A percentile compares a stretch with the other conserved stretches of the same genome.
phyloP scores from a whole-genome alignment of 2,888 invertebrate species.

The Cerceris ruficornis region DNA sequence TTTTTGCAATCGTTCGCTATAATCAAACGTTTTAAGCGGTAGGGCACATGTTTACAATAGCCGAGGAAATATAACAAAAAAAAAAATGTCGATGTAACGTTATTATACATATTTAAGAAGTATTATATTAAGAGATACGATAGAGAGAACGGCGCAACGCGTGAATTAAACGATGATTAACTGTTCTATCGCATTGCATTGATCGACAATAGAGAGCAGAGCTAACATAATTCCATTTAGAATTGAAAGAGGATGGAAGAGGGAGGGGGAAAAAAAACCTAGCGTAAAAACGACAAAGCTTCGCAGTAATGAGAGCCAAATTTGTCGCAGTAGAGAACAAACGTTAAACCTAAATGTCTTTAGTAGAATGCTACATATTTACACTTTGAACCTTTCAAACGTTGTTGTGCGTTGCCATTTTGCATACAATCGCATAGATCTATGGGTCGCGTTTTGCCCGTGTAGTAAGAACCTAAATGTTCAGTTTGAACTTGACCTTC shows the following conservation, averaged over 20 bases:
- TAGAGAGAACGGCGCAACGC: slow-evolving; percentile 27
- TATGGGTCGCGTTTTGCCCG: slow-evolving; percentile 8
- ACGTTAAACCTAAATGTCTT: no score
- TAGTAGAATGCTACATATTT: slow-evolving; percentile 15
- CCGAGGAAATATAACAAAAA: slow-evolving; percentile 34
- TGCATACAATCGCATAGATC: slow-evolving; percentile 34
- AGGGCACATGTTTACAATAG: slow-evolving; percentile 43
- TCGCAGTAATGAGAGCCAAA: no score
- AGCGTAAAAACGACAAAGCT: neutral
- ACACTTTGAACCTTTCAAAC: slow-evolving; percentile 44
- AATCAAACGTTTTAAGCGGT: slow-evolving; percentile 56
- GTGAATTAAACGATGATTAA: slow-evolving; percentile 47
- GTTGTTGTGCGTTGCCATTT: slow-evolving; percentile 50
- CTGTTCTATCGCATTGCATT: slow-evolving; percentile 63
- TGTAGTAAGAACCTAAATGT: neutral
- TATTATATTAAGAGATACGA: slow-evolving; percentile 55
- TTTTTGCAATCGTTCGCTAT: slow-evolving; percentile 57
- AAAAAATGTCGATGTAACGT: slow-evolving; percentile 45
- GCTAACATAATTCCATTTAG: slow-evolving; percentile 16
- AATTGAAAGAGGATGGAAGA: neutral
- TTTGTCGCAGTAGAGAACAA: no score
- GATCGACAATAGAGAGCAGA: slow-evolving; percentile 77
- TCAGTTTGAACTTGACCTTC: neutral
- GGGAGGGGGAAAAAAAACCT: neutral
- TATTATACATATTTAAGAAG: slow-evolving; percentile 44